A percentile compares a stretch with the other conserved stretches of the same genome.
These are phyloP conservation scores for Pomacea canaliculata DNA, from an alignment of 2,888 invertebrate genomes.

Conservation along the genomic window DNA sequence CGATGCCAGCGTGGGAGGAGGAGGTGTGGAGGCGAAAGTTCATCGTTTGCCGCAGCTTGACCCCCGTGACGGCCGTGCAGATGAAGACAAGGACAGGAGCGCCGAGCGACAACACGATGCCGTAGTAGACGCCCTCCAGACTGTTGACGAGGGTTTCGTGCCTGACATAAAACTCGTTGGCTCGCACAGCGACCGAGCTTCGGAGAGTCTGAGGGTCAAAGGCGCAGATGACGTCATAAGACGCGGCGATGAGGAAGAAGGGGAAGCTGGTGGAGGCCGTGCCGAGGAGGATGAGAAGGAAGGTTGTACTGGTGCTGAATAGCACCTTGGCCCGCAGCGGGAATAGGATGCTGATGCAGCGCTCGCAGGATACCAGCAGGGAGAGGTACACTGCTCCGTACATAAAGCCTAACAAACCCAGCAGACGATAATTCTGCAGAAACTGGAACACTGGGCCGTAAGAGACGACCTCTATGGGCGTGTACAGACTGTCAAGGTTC, in stretches of 20 bases:
- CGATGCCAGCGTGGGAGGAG: neutral
- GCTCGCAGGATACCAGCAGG: constrained; percentile 8
- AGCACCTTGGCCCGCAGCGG: constrained; percentile 2
- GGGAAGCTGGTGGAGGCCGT: neutral
- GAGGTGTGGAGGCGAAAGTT: neutral
- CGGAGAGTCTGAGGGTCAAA: neutral
- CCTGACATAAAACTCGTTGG: neutral
- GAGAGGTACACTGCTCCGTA: constrained; percentile 8
- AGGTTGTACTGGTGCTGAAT: neutral
- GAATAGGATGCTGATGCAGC: constrained; percentile 14
- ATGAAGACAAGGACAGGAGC: constrained; percentile 1
- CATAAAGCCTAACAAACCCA: constrained; percentile 11
- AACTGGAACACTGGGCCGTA: too few relatives aligned
- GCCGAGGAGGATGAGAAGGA: neutral
- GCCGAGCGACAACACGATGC: constrained; percentile 5
- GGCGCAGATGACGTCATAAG: constrained; percentile 4
- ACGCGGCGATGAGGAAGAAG: constrained; percentile 6
- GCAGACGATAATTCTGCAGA: too few relatives aligned
- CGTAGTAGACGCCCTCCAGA: constrained; percentile 12
- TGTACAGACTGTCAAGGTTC: neutral
- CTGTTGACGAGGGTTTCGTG: neutral
- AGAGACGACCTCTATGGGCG: neutral
- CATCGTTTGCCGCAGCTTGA: constrained; percentile 14
- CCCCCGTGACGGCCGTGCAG: constrained; percentile 9
- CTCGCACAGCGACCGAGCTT: neutral